These are phyloP conservation scores for Pinctada fucata DNA, from an alignment of 2,888 invertebrate genomes.

Conservation along the genomic window DNA sequence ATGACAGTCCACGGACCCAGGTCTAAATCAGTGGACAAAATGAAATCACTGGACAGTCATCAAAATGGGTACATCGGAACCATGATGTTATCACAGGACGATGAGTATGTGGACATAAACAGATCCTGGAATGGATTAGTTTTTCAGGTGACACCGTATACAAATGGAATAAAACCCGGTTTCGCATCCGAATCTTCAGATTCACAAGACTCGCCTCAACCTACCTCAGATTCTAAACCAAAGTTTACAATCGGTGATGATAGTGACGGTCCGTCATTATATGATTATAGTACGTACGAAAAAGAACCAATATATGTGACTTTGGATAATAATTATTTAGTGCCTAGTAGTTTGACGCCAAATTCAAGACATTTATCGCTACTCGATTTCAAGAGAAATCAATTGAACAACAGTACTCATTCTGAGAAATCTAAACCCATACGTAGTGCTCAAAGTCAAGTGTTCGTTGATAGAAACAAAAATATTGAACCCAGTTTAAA, in stretches of 20 bases:
- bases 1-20: slow-evolving; percentile 56
- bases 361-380: slow-evolving; percentile 54
- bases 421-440: slow-evolving; percentile 23
- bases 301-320: slow-evolving; percentile 60
- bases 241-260: slow-evolving; percentile 32
- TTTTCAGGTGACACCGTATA: slow-evolving; percentile 51
- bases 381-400: slow-evolving; percentile 53
- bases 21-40: slow-evolving; percentile 43
- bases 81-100: slow-evolving; percentile 14
- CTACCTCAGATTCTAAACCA: slow-evolving; percentile 8
- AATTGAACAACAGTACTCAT: slow-evolving; percentile 30
- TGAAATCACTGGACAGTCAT: slow-evolving; percentile 11
- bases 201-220: slow-evolving; percentile 8
- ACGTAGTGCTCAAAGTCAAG: slow-evolving; percentile 21
- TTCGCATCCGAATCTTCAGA: slow-evolving; percentile 13
- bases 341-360: slow-evolving; percentile 29
- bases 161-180: slow-evolving; percentile 22
- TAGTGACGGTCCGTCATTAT: slow-evolving; percentile 25
- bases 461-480: slow-evolving; percentile 23
- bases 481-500: slow-evolving; percentile 30
- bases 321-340: slow-evolving; percentile 56
- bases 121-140: slow-evolving; percentile 57
- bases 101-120: slow-evolving; percentile 45
- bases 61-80: slow-evolving; percentile 33
- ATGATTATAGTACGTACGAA: slow-evolving; percentile 48